phyloP scores from a whole-genome alignment of 92 coral and sea anemone genomes.

The Siderastrea radians region DNA sequence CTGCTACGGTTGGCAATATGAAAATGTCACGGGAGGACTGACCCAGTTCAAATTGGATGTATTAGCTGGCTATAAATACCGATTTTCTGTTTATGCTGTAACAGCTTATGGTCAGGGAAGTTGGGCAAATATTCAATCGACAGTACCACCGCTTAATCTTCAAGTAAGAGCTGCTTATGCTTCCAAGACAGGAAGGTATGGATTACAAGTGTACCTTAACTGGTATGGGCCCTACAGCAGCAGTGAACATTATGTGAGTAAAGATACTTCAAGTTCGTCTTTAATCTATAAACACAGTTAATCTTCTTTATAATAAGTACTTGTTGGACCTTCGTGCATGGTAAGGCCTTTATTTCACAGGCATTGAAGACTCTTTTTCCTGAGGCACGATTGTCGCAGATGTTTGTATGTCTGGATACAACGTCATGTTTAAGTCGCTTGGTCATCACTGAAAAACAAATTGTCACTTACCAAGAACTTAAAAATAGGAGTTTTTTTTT shows the following conservation, averaged over 20 bases:
- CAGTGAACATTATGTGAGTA: background rate
- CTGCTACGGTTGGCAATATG: background rate
- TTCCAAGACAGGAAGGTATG: background rate
- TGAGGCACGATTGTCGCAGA: too few relatives aligned
- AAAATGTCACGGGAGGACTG: background rate
- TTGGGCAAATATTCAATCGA: background rate
- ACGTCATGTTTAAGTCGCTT: too few relatives aligned
- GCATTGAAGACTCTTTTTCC: too few relatives aligned
- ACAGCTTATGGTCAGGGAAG: background rate
- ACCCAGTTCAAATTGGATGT: background rate
- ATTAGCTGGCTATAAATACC: conserved; percentile 14
- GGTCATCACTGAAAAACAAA: too few relatives aligned
- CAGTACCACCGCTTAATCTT: conserved; percentile 9
- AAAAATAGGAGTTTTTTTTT: too few relatives aligned
- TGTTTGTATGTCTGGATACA: too few relatives aligned
- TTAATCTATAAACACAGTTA: too few relatives aligned
- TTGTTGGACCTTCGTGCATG: too few relatives aligned
- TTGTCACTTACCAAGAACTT: too few relatives aligned
- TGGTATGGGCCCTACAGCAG: background rate
- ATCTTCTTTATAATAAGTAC: too few relatives aligned
- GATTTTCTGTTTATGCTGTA: conserved; percentile 5
- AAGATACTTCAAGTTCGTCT: background rate
- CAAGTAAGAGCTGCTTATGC: background rate
- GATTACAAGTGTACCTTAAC: background rate
- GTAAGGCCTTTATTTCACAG: too few relatives aligned